Conservation (phyloP, 1,140 invertebrate species). For the Nasonia longicornis region DNA sequence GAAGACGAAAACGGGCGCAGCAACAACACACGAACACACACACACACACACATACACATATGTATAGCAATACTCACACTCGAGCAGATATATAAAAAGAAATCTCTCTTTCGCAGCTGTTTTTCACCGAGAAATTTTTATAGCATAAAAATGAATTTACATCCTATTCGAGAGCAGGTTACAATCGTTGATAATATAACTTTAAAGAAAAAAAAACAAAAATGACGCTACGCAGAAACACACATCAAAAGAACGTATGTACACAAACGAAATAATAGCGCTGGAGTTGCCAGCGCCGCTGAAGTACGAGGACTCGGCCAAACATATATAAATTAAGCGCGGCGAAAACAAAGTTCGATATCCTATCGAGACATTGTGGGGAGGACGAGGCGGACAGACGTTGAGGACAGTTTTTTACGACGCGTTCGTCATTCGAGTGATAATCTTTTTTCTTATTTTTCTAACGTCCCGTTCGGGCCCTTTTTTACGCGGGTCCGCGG, state of each 20-base stretch:
- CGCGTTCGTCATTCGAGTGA: background rate
- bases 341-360: slow-evolving; percentile 43
- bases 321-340: slow-evolving; percentile 9
- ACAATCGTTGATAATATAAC: background rate
- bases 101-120: background rate
- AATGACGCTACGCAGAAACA: too few relatives aligned
- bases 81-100: background rate
- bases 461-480: slow-evolving; percentile 19
- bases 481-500: slow-evolving; percentile 5
- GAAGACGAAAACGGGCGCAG: background rate
- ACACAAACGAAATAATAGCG: background rate
- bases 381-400: background rate
- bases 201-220: background rate
- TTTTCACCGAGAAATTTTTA: slow-evolving; percentile 1
- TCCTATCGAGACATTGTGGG: slow-evolving; percentile 32
- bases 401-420: background rate
- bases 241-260: background rate
- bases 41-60: background rate
- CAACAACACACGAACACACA: background rate
- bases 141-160: background rate
- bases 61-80: background rate
- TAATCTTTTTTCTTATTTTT: slow-evolving; percentile 37
- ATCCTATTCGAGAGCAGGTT: background rate
- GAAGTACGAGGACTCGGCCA: slow-evolving; percentile 26
- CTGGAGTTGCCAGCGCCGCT: slow-evolving; percentile 1